Conservation (phyloP, 2,797 vertebrate genomes). For the Muraenolepis orangiensis region DNA sequence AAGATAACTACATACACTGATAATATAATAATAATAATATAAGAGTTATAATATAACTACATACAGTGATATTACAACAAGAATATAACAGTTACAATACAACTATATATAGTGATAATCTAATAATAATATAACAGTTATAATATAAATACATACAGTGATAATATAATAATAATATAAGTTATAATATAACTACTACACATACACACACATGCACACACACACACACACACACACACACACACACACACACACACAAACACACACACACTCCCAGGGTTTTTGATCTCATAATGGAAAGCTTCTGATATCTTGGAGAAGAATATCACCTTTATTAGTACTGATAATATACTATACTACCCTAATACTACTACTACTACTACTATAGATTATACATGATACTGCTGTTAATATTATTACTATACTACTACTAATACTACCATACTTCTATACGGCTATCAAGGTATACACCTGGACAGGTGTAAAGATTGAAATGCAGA, state of each 20-base stretch:
- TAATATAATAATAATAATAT: no score
- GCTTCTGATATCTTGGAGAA: background rate
- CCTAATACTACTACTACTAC: background rate
- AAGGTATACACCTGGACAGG: no score
- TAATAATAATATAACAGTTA: background rate
- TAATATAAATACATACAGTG: no score
- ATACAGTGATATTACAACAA: no score
- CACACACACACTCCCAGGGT: background rate
- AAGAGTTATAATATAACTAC: no score
- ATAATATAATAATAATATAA: background rate
- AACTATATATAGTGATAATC: no score
- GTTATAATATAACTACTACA: no score
- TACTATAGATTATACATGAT: no score
- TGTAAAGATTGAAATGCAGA: no score
- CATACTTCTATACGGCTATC: background rate
- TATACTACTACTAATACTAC: background rate
- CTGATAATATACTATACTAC: background rate
- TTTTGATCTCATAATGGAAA: background rate
- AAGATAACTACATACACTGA: no score
- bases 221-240: slow-evolving; percentile 6
- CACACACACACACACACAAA: background rate
- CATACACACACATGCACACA: background rate
- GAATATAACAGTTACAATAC: no score
- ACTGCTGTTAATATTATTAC: background rate
- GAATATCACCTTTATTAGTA: background rate